Evolutionary conservation across 2,113 vertebrate species (phyloP).

Genomic region (Sapayoa aenigma): DNA sequence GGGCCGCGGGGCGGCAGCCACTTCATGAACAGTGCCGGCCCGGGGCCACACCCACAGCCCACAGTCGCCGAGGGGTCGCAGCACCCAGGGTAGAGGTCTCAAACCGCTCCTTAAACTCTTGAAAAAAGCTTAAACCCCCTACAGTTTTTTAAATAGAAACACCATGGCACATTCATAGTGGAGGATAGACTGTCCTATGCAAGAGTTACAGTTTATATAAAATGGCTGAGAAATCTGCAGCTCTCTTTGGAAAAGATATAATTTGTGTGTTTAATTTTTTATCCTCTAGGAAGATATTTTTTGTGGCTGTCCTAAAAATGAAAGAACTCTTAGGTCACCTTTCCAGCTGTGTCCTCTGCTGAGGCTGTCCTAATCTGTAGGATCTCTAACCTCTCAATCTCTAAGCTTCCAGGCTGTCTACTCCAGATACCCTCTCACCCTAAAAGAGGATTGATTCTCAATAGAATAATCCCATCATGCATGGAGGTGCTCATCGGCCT

Average conservation of each 20-base stretch:
- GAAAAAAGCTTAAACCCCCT: too few relatives aligned
- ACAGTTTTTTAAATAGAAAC: background rate
- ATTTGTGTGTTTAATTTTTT: background rate
- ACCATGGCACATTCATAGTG: background rate
- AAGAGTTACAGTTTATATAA: background rate
- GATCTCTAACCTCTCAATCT: background rate
- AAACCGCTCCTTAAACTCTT: too few relatives aligned
- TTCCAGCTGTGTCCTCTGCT: background rate
- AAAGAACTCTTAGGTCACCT: background rate
- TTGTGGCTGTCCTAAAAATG: background rate
- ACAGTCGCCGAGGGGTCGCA: too few relatives aligned
- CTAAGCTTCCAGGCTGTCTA: background rate
- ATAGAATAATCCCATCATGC: background rate
- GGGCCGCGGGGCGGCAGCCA: too few relatives aligned
- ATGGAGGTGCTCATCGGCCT: background rate
- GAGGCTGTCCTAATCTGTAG: background rate
- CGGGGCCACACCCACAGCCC: too few relatives aligned
- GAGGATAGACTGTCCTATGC: background rate
- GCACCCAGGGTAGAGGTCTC: too few relatives aligned
- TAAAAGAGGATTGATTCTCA: background rate
- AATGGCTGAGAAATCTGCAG: background rate
- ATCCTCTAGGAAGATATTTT: background rate
- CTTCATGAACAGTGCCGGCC: too few relatives aligned
- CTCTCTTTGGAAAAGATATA: background rate
- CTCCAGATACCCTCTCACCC: background rate